Base-by-base conservation (phyloP, 2,113 vertebrate genomes). In the Ploceus nigricollis region DNA sequence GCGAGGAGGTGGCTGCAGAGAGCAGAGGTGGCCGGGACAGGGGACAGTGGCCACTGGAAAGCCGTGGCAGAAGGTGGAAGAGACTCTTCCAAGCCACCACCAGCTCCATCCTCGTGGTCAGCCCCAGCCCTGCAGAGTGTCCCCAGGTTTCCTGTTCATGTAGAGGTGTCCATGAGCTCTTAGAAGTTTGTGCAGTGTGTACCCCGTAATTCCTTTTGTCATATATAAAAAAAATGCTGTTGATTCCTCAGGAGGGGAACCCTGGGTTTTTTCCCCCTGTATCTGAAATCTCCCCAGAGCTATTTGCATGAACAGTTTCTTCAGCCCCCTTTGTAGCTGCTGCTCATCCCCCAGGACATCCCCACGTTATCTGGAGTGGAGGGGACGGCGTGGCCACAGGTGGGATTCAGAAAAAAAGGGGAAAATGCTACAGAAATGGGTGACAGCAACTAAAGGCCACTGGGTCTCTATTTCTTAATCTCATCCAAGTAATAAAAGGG, bases 231-330 rank as follows among this genome's bases (percentile, higher is more conserved):
- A 57, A 87, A 94, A 80, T 35, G 28, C 42, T 47, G 53, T 95
- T 27, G 79, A 84, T 93, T 94, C 94, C 96, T 96, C 77, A 14
- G 81, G 91, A 89, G 83, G 82, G 63, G 63, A 63, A 60, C 10
- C 40, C n/a, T 37, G 69, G 45, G 10, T 4, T 24, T 37, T 60
- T 96, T 90, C 63, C 7, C 72, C 87, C 91, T 69, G 76, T 94
- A 92, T 93, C 76, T 95, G 72, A 75, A 77, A 53, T 75, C 45
- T 94, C 93, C 64, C 27, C 70, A 48, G 80, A 95, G 82, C 81
- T 90, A 72, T 69, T 40, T 97, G 97, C 97, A 97, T 97, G 96
- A 96, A 79, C 39, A 66, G 42, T 86, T 93, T 60, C 94, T 87
- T 81, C 61, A 87, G 76, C 56, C 28, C 81, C 84, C 39, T 57